phyloP scores from a whole-genome alignment of 2,113 vertebrate species.

The Corydoras sp. region DNA sequence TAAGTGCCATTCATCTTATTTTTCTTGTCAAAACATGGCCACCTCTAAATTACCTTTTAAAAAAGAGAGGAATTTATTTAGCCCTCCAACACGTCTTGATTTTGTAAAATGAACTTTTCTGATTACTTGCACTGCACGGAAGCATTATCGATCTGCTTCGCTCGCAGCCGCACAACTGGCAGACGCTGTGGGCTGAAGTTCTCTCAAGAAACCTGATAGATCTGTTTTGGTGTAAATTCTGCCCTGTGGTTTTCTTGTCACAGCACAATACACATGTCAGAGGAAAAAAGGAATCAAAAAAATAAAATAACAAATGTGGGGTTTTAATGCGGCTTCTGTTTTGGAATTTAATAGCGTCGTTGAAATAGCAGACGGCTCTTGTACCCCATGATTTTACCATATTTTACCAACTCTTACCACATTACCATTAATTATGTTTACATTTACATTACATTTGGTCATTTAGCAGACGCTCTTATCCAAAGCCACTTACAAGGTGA shows the following conservation, averaged over 20 bases:
- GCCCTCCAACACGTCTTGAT: background rate
- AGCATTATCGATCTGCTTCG: background rate
- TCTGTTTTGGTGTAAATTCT: slow-evolving; percentile 3
- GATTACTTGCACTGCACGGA: background rate
- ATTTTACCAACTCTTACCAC: background rate
- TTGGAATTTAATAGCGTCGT: too few relatives aligned
- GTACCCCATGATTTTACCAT: background rate
- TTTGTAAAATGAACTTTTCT: slow-evolving; percentile 1
- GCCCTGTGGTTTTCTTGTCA: background rate
- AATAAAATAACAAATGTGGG: too few relatives aligned
- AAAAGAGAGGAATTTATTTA: background rate
- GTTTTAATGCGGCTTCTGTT: too few relatives aligned
- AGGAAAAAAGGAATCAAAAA: background rate
- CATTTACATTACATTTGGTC: too few relatives aligned
- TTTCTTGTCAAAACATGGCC: too few relatives aligned
- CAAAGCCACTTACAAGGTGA: too few relatives aligned
- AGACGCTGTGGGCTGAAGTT: slow-evolving; percentile 1
- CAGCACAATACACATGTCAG: background rate
- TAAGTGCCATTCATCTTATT: too few relatives aligned
- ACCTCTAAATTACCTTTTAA: background rate
- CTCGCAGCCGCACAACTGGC: background rate
- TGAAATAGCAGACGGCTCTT: too few relatives aligned
- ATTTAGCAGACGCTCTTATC: too few relatives aligned
- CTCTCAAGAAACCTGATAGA: slow-evolving; percentile 6
- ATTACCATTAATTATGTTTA: background rate